Base-by-base conservation (phyloP, 2,113 vertebrate genomes). In the Accipiter cooperii region DNA sequence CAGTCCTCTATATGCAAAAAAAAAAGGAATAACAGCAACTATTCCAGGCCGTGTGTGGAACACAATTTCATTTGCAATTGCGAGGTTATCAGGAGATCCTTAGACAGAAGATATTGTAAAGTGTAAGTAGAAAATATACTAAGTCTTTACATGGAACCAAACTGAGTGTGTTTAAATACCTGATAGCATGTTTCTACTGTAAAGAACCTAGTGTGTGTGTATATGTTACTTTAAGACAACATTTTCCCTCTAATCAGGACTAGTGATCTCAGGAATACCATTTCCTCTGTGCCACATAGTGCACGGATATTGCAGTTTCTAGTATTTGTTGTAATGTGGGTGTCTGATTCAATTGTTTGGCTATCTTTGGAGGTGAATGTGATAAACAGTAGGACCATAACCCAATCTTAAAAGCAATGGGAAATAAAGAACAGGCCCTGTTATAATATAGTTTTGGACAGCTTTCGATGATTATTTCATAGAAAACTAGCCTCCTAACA, bases 331-430 rank as follows among this genome's bases (percentile, higher is more conserved):
- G 87, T 91, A 95, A 94, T 93, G 66, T 87, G 24, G 58, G 55
- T 94, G 60, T 80, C 78, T 97, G 89, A 97, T 97, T 97, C 93
- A 95, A 97, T 97, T 97, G 87, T 52, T 93, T 90, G 91, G 63
- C 89, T 97, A 90, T 96, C 94, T 96, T 97, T 94, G 91, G 82
- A 95, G 70, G 51, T 77, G 89, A 96, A 97, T 97, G 95, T 90
- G 96, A 97, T 96, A 97, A 94, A 93, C 84, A 86, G 33, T 74
- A 84, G 51, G 89, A 91, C 68, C 75, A 86, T 96, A 96, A 97
- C 94, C 70, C 91, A 97, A 95, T 96, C 91, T 95, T 93, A 74
- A 96, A 97, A 91, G 93, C 94, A 94, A 91, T 88, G 91, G 94
- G 95, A 93, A 97, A 97, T 96, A 96, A 96, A 94, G 58, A 91